These are phyloP conservation scores for Triplophysa bombifrons DNA, from an alignment of 2,797 vertebrate species.

Conservation along the genomic window DNA sequence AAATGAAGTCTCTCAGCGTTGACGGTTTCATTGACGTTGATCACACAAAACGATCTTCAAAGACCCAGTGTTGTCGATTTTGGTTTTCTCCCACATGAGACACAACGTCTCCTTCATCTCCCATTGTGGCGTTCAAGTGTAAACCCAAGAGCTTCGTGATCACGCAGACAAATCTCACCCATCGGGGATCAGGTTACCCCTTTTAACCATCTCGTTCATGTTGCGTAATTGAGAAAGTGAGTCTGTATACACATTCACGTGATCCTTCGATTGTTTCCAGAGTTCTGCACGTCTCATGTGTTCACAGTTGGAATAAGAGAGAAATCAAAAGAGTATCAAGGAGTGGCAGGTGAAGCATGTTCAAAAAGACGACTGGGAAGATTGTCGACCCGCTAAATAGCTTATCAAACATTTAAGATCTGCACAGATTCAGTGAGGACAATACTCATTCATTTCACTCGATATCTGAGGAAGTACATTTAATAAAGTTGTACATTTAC, in stretches of 20 bases:
- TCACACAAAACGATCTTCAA: slow-evolving; percentile 76
- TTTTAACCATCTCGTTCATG: slow-evolving; percentile 38
- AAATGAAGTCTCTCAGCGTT: slow-evolving; percentile 69
- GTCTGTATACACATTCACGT: not conserved
- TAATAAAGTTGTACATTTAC: too few relatives aligned
- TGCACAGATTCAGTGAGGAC: not conserved
- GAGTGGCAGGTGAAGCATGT: slow-evolving; percentile 37
- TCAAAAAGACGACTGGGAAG: slow-evolving; percentile 20
- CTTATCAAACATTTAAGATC: slow-evolving; percentile 13
- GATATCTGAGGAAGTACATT: too few relatives aligned
- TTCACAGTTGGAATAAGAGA: slow-evolving; percentile 28
- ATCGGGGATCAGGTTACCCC: slow-evolving; percentile 35
- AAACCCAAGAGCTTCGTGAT: slow-evolving; percentile 34
- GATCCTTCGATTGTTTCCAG: slow-evolving; percentile 72
- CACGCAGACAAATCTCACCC: slow-evolving; percentile 38
- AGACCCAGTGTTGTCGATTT: slow-evolving; percentile 48
- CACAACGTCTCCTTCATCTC: slow-evolving; percentile 52
- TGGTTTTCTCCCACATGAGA: slow-evolving; percentile 70
- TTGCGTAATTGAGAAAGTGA: not conserved
- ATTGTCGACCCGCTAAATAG: slow-evolving; percentile 9
- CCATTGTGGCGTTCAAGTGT: slow-evolving; percentile 41
- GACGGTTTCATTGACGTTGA: slow-evolving; percentile 71
- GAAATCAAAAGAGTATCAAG: slow-evolving; percentile 28
- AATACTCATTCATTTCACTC: not conserved
- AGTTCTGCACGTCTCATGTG: slow-evolving; percentile 67